Base-by-base conservation (phyloP, 2,797 vertebrate species). In the Sebastes hubbsi region DNA sequence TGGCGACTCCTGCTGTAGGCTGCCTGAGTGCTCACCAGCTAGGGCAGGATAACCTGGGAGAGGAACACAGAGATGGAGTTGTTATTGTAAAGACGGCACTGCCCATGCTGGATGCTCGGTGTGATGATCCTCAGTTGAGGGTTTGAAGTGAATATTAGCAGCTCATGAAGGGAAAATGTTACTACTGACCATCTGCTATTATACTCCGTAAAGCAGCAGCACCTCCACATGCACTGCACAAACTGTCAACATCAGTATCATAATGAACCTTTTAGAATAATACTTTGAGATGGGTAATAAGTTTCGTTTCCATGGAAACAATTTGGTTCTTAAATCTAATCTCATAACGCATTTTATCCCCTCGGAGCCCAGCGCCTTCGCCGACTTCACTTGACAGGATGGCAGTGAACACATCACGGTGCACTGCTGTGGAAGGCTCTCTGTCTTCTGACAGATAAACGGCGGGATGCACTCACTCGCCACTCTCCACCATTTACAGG, bases 11-110 rank as follows among this genome's bases (percentile, higher is more conserved):
- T 88, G 82, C 64, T 88, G 88, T 9, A 56, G 77, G 42, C 77
- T 78, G 72, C 80, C 87, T 27, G 89, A 83, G 46, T 61, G 86
- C 75, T 89, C 80, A 75, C 80, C 27, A 60, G 54, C 79, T 66
- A 82, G 68, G 30, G 87, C 72, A 32, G 89, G 69, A 75, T 77
- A 90, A 71, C 69, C 93, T 95, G 75, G 1, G n/a, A 30, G 58
- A 67, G 14, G 9, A 38, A 63, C 7, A 68, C 14, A 66, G 30
- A 78, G 3, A 36, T 38, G 61, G 24, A 59, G n/a, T 25, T 27
- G 11, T 22, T 27, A 11, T 30, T 14, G 34, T 12, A 5, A 55
- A 38, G 42, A 61, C 1, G 27, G 8, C 4, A 3, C 4, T 25
- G 32, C 4, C 16, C 20, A n/a, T 59, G 61, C 16, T 18, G 46